Conservation (phyloP, 2,888 invertebrate genomes). For the Drosophila paramelanica region DNA sequence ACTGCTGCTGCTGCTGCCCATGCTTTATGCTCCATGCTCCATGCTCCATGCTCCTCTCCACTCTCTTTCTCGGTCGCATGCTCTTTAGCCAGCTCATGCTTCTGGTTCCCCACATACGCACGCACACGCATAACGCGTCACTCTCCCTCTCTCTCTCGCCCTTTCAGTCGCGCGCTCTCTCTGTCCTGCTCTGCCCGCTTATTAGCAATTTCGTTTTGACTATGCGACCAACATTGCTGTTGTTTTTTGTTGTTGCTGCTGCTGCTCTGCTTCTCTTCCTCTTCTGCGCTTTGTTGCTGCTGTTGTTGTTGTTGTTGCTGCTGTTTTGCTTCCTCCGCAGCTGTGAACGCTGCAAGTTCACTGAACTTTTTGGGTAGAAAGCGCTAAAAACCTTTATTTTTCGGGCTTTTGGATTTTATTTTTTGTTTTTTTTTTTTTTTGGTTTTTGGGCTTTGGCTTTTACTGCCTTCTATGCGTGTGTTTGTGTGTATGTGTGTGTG, state of each 20-base stretch:
- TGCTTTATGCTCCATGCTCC: conserved; percentile 1
- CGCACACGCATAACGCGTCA: conserved; percentile 23
- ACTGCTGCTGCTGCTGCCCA: conserved; percentile 30
- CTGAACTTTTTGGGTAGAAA: conserved; percentile 72
- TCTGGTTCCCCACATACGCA: conserved; percentile 32
- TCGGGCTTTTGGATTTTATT: conserved; percentile 36
- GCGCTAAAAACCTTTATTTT: conserved; percentile 58
- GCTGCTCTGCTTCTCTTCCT: conserved; percentile 24
- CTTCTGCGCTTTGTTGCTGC: conserved; percentile 26
- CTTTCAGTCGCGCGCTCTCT: conserved; percentile 5
- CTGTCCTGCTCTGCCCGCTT: conserved; percentile 35
- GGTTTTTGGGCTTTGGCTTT: conserved; percentile 43
- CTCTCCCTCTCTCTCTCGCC: neutral
- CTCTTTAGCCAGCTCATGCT: conserved; percentile 24
- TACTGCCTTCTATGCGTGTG: conserved; percentile 40
- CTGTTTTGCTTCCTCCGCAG: conserved; percentile 59
- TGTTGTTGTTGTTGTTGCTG: conserved; percentile 46
- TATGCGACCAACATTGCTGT: conserved; percentile 37
- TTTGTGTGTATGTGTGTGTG: conserved; percentile 2
- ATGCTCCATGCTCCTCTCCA: conserved; percentile 7
- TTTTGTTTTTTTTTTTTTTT: conserved; percentile 31
- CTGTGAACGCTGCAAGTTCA: conserved; percentile 71
- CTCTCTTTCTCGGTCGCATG: neutral
- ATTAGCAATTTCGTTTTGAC: conserved; percentile 71
- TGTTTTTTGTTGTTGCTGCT: conserved; percentile 26